These are phyloP conservation scores for Pomacea maculata DNA, from an alignment of 1,140 invertebrate species.

Conservation along the genomic window DNA sequence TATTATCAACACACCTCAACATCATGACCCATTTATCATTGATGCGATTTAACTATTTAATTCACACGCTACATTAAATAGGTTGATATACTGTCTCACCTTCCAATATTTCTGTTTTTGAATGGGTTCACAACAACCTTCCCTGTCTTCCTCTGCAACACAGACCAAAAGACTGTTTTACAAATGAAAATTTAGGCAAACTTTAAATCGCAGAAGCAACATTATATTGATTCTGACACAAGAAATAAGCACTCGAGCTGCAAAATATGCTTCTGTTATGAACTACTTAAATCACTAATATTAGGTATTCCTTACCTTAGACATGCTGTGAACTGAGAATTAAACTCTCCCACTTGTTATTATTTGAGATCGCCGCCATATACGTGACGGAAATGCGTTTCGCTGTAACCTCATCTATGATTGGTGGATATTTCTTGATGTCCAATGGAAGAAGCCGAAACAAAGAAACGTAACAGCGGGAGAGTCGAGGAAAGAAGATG, in stretches of 20 bases:
- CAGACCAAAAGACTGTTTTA: neutral
- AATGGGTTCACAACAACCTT: constrained; percentile 32
- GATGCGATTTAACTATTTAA: no score
- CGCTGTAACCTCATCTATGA: neutral
- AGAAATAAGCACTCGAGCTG: neutral
- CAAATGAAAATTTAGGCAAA: neutral
- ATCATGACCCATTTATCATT: no score
- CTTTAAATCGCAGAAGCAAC: neutral
- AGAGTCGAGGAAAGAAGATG: neutral
- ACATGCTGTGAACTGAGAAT: neutral
- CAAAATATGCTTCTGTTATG: neutral
- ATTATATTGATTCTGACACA: neutral
- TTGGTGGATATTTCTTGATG: neutral
- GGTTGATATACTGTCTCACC: constrained; percentile 14
- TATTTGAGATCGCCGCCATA: constrained; percentile 20
- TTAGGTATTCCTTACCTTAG: no score
- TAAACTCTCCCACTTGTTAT: neutral
- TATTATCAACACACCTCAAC: no score
- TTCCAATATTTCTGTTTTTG: constrained; percentile 30
- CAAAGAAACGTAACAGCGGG: neutral
- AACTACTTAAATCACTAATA: no score
- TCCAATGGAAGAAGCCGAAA: neutral
- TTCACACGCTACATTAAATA: neutral
- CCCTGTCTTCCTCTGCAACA: neutral
- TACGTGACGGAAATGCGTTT: constrained; percentile 11